Evolutionary conservation across 2,797 vertebrate species (phyloP), one percentile per base, ranked within the genome.

Genomic region (Melanitta fusca): DNA sequence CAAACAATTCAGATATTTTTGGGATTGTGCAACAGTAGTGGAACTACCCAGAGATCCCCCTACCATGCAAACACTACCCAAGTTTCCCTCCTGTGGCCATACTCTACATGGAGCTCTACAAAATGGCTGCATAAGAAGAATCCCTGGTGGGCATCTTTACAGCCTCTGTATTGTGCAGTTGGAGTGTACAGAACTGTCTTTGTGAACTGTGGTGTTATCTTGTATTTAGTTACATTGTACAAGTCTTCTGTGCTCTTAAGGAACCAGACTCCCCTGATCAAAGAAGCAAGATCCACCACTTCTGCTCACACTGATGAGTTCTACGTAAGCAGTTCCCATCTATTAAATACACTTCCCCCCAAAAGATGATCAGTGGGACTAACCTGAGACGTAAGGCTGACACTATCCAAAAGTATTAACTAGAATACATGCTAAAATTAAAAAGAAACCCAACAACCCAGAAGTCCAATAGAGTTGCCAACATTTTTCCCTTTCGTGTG

Each of bases 371-470:
- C 56, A 32, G 28, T 27, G 17, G 41, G 27, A 93, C 49, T 78
- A 88, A 77, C 18, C 68, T 85, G 64, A 82, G 36, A 89, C 91
- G 39, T 32, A 83, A 93, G 45, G 30, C 11, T 88, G 77, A 79
- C 2, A 0, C 56, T 90, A 79, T 56, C 79, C 18, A 64, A 32
- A 79, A 70, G 19, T 49, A 86, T 75, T 84, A 86, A 90, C 51
- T 66, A 77, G 27, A 91, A 72, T 53, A 56, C 92, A 36, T 56
- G 70, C 34, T 86, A 80, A 91, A 94, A 91, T 79, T 32, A 70
- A 91, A 88, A 88, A 68, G 25, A 39, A 93, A 56, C 49, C 78
- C 30, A 82, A 56, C 39, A 66, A 92, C 20, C 28, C 83, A 80
- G 64, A 91, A 66, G 39, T 91, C 25, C 74, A 85, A 32, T 27